Conservation (phyloP, 2,888 invertebrate genomes). For the Ephialtes manifestator region DNA sequence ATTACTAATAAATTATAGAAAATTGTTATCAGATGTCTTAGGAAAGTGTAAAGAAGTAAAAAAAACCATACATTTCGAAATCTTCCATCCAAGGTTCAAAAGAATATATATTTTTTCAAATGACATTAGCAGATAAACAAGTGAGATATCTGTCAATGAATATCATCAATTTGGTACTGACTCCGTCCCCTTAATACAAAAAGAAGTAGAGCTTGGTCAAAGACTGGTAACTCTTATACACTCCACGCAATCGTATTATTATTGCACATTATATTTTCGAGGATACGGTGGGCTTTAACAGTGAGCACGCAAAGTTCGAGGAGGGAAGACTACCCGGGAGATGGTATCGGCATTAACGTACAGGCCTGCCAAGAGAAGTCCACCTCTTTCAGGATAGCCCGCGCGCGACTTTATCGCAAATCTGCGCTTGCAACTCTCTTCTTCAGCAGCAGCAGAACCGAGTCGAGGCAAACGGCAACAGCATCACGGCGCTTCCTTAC, state of each 20-base stretch:
- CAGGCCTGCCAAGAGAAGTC: constrained; percentile 73
- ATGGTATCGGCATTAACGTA: constrained; percentile 77
- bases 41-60: too few relatives aligned
- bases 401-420: constrained; percentile 72
- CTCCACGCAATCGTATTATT: not conserved
- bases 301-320: constrained; percentile 34
- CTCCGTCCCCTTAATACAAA: too few relatives aligned
- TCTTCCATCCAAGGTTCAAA: too few relatives aligned
- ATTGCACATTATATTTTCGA: constrained; percentile 15
- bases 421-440: constrained; percentile 72
- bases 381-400: constrained; percentile 60
- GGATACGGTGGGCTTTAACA: constrained; percentile 1
- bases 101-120: too few relatives aligned
- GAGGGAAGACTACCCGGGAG: constrained; percentile 67
- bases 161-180: too few relatives aligned
- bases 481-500: constrained; percentile 56
- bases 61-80: too few relatives aligned
- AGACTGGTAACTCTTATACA: not conserved
- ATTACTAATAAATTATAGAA: too few relatives aligned
- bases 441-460: constrained; percentile 22
- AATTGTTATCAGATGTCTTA: too few relatives aligned
- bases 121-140: too few relatives aligned
- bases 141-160: too few relatives aligned
- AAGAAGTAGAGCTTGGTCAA: not conserved
- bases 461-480: constrained; percentile 30